Conservation (phyloP, 2,797 vertebrate genomes). For the Bradypodion pumilum region DNA sequence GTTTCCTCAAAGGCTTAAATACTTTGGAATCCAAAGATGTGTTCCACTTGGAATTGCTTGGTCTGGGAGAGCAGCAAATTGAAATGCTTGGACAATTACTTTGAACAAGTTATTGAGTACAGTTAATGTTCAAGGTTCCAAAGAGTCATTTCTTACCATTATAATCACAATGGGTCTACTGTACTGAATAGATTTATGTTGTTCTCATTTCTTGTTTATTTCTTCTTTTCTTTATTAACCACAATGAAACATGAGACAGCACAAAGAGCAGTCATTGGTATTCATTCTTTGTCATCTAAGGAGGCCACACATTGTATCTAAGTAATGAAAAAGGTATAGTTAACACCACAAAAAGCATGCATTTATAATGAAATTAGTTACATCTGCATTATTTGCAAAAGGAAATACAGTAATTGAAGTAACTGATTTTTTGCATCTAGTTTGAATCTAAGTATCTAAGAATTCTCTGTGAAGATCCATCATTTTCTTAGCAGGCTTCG, state of each 20-base stretch:
- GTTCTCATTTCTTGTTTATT: too few relatives aligned
- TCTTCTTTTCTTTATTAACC: too few relatives aligned
- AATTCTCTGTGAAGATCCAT: background rate
- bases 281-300: too few relatives aligned
- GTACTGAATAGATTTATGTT: too few relatives aligned
- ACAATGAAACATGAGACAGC: too few relatives aligned
- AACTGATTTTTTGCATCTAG: background rate
- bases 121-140: background rate
- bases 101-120: background rate
- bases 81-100: background rate
- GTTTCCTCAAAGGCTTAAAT: conserved; percentile 18
- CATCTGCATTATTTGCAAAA: background rate
- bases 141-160: background rate
- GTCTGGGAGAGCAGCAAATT: background rate
- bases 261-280: too few relatives aligned
- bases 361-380: background rate
- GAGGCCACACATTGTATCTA: too few relatives aligned
- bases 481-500: background rate
- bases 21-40: background rate
- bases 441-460: background rate
- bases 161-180: too few relatives aligned
- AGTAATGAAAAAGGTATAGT: too few relatives aligned
- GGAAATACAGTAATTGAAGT: too few relatives aligned
- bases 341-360: background rate
- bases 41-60: background rate